Percentiles rank a stretch among this genome's conserved stretches.
phyloP scores from a whole-genome alignment of 1,140 invertebrate species.

The Goniozus legneri region DNA sequence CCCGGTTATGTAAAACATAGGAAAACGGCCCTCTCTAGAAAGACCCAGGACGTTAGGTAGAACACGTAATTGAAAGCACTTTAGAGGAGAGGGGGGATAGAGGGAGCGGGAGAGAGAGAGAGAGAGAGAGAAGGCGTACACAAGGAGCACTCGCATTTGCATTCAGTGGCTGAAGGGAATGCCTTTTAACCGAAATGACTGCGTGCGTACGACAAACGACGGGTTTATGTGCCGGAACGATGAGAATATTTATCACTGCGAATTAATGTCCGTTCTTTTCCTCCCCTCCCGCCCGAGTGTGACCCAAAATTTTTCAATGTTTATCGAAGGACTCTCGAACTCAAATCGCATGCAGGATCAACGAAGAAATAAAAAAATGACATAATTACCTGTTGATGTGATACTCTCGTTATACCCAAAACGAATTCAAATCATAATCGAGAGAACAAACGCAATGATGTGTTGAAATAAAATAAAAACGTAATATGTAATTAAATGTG shows the following conservation, averaged over 20 bases:
- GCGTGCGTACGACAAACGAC: slow-evolving; percentile 47
- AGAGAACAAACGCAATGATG: no score
- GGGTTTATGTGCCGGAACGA: slow-evolving; percentile 43
- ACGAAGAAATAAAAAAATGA: no score
- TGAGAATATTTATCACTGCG: slow-evolving; percentile 47
- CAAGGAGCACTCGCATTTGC: slow-evolving; percentile 44
- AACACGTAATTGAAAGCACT: slow-evolving; percentile 49
- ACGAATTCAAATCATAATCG: no score
- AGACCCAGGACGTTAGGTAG: slow-evolving; percentile 34
- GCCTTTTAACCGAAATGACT: slow-evolving; percentile 52
- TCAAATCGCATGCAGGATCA: no score
- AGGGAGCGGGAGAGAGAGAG: no score
- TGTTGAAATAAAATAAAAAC: no score
- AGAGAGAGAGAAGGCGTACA: slow-evolving; percentile 36
- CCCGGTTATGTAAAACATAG: slow-evolving; percentile 37
- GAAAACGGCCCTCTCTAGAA: slow-evolving; percentile 37
- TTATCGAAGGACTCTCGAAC: no score
- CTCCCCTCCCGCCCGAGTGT: slow-evolving; percentile 23
- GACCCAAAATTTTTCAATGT: no score
- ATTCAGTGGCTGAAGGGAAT: slow-evolving; percentile 45
- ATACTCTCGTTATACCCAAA: no score
- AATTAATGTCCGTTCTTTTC: slow-evolving; percentile 45
- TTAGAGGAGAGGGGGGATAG: no score
- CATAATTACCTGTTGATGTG: no score
- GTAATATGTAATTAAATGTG: no score